Percentiles rank a stretch among this genome's conserved stretches.
Conservation (phyloP, 2,888 invertebrate species). For the Pediacus dermestoides region DNA sequence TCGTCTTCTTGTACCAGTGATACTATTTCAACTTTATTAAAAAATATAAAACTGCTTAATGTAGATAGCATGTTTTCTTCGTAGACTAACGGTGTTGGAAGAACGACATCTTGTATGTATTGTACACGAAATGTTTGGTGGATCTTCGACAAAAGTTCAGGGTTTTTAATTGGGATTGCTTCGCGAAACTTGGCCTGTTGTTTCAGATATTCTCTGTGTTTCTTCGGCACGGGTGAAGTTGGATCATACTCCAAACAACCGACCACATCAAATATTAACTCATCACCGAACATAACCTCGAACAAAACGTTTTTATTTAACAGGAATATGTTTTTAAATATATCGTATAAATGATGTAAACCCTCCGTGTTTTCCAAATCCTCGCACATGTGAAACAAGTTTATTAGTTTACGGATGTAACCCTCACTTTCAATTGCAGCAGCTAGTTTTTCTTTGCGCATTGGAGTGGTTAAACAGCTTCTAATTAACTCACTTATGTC, state of each 20-base stretch:
- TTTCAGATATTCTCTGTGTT: constrained; percentile 93
- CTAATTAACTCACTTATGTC: constrained; percentile 92
- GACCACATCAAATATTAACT: constrained; percentile 95
- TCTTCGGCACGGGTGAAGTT: constrained; percentile 75
- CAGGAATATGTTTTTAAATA: constrained; percentile 97
- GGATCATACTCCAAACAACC: constrained; percentile 99
- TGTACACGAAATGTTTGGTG: constrained; percentile 99
- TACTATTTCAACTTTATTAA: constrained; percentile 99
- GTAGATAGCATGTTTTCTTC: constrained; percentile 99
- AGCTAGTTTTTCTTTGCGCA: constrained; percentile 91
- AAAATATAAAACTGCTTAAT: constrained; percentile 97
- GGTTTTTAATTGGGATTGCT: constrained; percentile 92
- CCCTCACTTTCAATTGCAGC: constrained; percentile 90
- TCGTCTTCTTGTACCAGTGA: constrained; percentile 97
- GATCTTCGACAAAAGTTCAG: constrained; percentile 93
- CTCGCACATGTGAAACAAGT: constrained; percentile 95
- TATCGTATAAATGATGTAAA: constrained; percentile 93
- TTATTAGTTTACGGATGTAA: constrained; percentile 91
- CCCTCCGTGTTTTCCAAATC: constrained; percentile 94
- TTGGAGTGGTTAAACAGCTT: constrained; percentile 82
- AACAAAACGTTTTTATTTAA: constrained; percentile 96
- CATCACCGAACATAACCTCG: constrained; percentile 96
- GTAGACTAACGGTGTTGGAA: constrained; percentile 98
- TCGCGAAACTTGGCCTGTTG: constrained; percentile 89
- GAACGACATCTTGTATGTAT: constrained; percentile 97